These are phyloP conservation scores for Leptobrachium leishanense DNA, from an alignment of 2,113 vertebrate genomes.

Conservation along the genomic window DNA sequence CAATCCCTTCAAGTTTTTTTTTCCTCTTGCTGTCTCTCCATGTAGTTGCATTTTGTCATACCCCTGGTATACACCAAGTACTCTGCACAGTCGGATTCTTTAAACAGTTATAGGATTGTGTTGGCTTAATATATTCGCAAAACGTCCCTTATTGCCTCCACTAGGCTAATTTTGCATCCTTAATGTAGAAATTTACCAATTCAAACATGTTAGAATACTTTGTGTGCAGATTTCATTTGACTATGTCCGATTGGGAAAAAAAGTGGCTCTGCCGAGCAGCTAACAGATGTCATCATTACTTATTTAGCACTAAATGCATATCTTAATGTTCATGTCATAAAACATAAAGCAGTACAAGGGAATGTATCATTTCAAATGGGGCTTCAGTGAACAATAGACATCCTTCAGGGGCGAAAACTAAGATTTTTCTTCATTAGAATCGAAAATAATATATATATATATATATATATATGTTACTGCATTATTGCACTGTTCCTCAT, in stretches of 20 bases:
- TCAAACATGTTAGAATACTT: neutral
- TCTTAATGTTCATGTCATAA: constrained; percentile 36
- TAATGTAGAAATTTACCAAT: neutral
- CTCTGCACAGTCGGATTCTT: too few relatives aligned
- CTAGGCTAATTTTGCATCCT: neutral
- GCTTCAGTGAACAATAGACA: constrained; percentile 16
- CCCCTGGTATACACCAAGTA: too few relatives aligned
- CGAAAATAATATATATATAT: too few relatives aligned
- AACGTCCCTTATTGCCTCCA: neutral
- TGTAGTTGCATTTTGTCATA: too few relatives aligned
- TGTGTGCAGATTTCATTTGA: neutral
- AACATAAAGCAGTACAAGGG: constrained; percentile 18
- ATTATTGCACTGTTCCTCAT: too few relatives aligned
- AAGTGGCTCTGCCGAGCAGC: neutral
- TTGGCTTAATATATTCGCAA: neutral
- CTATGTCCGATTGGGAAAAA: neutral
- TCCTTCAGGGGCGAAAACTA: constrained; percentile 8
- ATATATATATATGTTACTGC: too few relatives aligned
- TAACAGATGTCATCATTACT: constrained; percentile 43
- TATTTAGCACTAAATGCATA: constrained; percentile 37
- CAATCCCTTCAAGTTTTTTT: too few relatives aligned
- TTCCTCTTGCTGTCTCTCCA: too few relatives aligned
- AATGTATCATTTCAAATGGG: constrained; percentile 29
- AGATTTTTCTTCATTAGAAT: neutral
- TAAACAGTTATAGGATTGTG: too few relatives aligned